A percentile compares a stretch with the other conserved stretches of the same genome.
Evolutionary conservation across 2,797 vertebrate genomes (phyloP).

Genomic region (Triplophysa bombifrons): DNA sequence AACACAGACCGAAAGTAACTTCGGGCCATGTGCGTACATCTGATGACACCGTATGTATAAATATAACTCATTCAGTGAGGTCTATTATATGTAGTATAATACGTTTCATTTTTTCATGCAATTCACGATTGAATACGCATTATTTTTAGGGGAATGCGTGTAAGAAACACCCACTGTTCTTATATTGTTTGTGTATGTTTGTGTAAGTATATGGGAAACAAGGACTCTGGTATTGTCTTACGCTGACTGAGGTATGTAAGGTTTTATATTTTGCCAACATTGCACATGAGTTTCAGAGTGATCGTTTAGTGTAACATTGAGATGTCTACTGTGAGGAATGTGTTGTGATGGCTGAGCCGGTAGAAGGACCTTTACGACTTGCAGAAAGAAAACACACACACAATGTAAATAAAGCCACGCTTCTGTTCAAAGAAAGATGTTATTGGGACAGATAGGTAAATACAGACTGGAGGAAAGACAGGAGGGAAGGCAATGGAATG

Average conservation of each 20-base stretch:
- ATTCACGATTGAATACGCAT: background rate
- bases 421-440: background rate
- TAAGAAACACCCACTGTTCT: slow-evolving; percentile 18
- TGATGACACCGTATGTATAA: too few relatives aligned
- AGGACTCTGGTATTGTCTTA: slow-evolving; percentile 31
- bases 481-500: slow-evolving; percentile 39
- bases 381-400: slow-evolving; percentile 14
- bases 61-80: too few relatives aligned
- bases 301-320: slow-evolving; percentile 21
- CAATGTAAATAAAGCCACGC: slow-evolving; percentile 29
- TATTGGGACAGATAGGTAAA: slow-evolving; percentile 36
- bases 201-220: slow-evolving; percentile 11
- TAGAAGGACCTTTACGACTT: slow-evolving; percentile 11
- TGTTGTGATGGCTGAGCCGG: slow-evolving; percentile 28
- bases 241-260: background rate
- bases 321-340: slow-evolving; percentile 1
- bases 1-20: too few relatives aligned
- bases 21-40: too few relatives aligned
- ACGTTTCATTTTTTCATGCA: background rate
- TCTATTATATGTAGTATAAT: too few relatives aligned
- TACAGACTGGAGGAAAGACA: slow-evolving; percentile 31
- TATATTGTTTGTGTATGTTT: background rate
- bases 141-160: background rate
- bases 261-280: slow-evolving; percentile 47
- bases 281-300: slow-evolving; percentile 21